Evolutionary conservation across 2,113 vertebrate genomes (phyloP).

Genomic region (Carlito syrichta): DNA sequence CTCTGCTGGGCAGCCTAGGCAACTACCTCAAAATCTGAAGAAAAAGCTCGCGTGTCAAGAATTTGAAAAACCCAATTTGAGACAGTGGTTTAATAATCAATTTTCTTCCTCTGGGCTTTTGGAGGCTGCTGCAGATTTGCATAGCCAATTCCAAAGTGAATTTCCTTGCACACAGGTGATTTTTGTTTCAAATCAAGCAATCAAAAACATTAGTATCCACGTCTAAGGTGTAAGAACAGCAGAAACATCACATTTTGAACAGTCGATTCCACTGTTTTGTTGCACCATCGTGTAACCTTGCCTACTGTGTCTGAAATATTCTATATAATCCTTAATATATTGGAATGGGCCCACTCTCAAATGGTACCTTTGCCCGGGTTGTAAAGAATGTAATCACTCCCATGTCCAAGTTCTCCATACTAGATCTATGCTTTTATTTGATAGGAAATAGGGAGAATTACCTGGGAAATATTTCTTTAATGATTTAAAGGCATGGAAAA

Average conservation of each 20-base stretch:
- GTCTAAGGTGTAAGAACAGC: not conserved
- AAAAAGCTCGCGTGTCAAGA: not conserved
- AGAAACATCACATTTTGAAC: not conserved
- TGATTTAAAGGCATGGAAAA: not conserved
- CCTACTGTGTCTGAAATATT: not conserved
- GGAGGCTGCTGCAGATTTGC: not conserved
- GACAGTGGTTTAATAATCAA: not conserved
- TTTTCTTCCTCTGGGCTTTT: not conserved
- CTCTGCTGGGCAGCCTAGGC: conserved; percentile 50
- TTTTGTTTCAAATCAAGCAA: not conserved
- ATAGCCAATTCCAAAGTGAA: not conserved
- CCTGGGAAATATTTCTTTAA: not conserved
- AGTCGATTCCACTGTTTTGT: not conserved
- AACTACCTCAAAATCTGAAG: not conserved
- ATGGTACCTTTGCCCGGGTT: not conserved
- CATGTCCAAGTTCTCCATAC: not conserved
- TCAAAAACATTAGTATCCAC: not conserved
- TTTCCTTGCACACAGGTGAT: not conserved
- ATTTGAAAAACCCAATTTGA: not conserved
- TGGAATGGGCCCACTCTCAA: not conserved
- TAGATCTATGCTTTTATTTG: not conserved
- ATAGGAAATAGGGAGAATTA: not conserved
- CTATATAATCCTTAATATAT: not conserved
- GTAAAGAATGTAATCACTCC: not conserved
- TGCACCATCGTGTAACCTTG: not conserved